Percentiles rank a stretch among this genome's conserved stretches.
These are phyloP conservation scores for Saturnia pavonia DNA, from an alignment of 2,888 invertebrate species.

Conservation along the genomic window DNA sequence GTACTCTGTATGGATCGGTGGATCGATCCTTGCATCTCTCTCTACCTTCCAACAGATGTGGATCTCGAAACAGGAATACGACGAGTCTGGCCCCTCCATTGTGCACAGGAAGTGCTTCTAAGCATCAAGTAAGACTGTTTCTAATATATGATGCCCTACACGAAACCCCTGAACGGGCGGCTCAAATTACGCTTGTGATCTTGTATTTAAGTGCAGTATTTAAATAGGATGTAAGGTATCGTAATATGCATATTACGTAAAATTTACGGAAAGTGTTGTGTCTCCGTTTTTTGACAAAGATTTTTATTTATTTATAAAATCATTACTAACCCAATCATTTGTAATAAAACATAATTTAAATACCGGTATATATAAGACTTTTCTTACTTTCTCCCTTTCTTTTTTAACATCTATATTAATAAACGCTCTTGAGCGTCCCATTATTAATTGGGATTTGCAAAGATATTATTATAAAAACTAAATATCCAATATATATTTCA, in stretches of 20 bases:
- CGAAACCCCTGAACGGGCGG: constrained; percentile 69
- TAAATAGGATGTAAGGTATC: constrained; percentile 79
- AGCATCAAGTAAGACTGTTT: constrained; percentile 70
- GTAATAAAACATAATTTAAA: constrained; percentile 77
- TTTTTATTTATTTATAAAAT: constrained; percentile 77
- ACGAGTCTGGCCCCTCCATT: constrained; percentile 97
- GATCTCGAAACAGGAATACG: constrained; percentile 99
- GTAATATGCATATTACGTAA: constrained; percentile 82
- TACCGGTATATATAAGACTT: constrained; percentile 71
- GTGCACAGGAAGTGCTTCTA: constrained; percentile 95
- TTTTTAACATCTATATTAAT: background rate
- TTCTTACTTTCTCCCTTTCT: constrained; percentile 37
- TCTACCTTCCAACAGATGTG: constrained; percentile 98
- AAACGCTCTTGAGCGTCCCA: background rate
- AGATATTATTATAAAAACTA: background rate
- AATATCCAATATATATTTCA: background rate
- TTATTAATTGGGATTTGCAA: background rate
- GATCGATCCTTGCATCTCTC: constrained; percentile 94
- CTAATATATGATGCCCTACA: constrained; percentile 77
- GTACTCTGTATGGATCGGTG: constrained; percentile 98
- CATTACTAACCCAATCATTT: constrained; percentile 74
- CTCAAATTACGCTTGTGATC: constrained; percentile 81
- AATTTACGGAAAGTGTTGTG: constrained; percentile 55
- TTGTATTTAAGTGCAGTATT: constrained; percentile 78
- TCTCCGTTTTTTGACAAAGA: constrained; percentile 72